These are phyloP conservation scores for Mustelus asterias DNA, from an alignment of 2,113 vertebrate genomes.

Conservation along the genomic window DNA sequence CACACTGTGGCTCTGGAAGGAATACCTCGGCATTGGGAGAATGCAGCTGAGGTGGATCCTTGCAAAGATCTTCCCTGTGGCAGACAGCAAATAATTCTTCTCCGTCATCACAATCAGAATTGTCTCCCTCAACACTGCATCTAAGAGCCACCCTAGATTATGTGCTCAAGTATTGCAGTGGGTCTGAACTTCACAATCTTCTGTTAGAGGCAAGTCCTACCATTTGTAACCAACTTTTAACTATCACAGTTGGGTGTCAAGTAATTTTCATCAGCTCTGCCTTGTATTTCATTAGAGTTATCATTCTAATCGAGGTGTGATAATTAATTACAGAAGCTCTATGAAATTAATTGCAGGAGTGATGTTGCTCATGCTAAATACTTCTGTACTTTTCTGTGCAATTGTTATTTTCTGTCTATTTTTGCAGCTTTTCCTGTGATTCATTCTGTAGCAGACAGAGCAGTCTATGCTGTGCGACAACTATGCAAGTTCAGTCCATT, in stretches of 20 bases:
- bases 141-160: not conserved
- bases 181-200: not conserved
- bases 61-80: not conserved
- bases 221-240: not conserved
- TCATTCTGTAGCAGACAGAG: not conserved
- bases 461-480: not conserved
- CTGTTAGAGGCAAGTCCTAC: not conserved
- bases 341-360: not conserved
- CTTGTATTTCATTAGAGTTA: not conserved
- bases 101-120: not conserved
- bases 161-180: not conserved
- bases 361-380: not conserved
- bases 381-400: not conserved
- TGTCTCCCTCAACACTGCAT: not conserved
- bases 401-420: not conserved
- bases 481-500: not conserved
- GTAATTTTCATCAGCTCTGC: not conserved
- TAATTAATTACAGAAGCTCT: not conserved
- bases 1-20: not conserved
- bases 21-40: not conserved
- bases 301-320: not conserved
- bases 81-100: not conserved
- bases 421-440: not conserved
- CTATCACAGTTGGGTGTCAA: not conserved
- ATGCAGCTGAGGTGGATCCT: not conserved